Percentiles rank a stretch among this genome's conserved stretches.
These are phyloP conservation scores for Girardia tigrina DNA, from an alignment of 2,888 invertebrate genomes.

Conservation along the genomic window DNA sequence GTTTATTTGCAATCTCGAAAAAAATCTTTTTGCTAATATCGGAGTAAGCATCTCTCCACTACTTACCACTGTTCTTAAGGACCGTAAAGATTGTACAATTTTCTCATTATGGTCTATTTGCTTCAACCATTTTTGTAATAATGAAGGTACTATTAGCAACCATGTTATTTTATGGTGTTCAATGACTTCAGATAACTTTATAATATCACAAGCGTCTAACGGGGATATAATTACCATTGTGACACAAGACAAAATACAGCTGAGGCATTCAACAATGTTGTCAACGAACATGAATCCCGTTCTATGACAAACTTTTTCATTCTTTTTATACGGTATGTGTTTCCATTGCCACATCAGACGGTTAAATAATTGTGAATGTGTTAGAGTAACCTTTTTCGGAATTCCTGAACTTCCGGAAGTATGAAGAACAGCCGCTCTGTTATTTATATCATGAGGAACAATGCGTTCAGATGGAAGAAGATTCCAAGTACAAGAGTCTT, in stretches of 20 bases:
- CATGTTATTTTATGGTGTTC: slow-evolving; percentile 54
- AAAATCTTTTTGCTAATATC: slow-evolving; percentile 63
- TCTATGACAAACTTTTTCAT: slow-evolving; percentile 68
- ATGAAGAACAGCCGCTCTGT: not conserved
- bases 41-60: slow-evolving; percentile 69
- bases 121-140: slow-evolving; percentile 52
- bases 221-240: slow-evolving; percentile 64
- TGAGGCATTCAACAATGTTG: slow-evolving; percentile 74
- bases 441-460: not conserved
- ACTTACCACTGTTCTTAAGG: slow-evolving; percentile 53
- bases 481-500: too few relatives aligned
- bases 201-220: slow-evolving; percentile 63
- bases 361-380: slow-evolving; percentile 46
- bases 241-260: slow-evolving; percentile 62
- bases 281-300: slow-evolving; percentile 80
- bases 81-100: not conserved
- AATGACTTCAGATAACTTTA: slow-evolving; percentile 59
- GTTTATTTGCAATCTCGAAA: slow-evolving; percentile 52
- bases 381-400: not conserved
- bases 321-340: slow-evolving; percentile 61
- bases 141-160: slow-evolving; percentile 63
- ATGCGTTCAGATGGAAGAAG: too few relatives aligned
- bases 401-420: slow-evolving; percentile 6
- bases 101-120: not conserved
- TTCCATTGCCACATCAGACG: slow-evolving; percentile 76